A percentile compares a stretch with the other conserved stretches of the same genome.
These are phyloP conservation scores for Siniperca scherzeri DNA, from an alignment of 2,797 vertebrate species.

Conservation along the genomic window DNA sequence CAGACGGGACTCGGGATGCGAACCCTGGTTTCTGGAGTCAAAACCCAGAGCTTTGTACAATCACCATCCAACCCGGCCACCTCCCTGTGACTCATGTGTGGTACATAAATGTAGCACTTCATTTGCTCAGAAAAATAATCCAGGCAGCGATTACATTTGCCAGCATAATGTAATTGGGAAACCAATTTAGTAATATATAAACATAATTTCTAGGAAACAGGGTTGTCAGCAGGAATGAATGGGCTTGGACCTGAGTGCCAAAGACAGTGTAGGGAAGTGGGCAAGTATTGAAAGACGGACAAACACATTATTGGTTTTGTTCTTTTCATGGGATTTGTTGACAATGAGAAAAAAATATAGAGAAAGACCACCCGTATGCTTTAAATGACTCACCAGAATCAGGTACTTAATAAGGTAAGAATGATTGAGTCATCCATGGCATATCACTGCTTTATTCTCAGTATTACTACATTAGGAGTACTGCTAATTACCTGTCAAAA, in stretches of 20 bases:
- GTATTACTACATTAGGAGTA: neutral
- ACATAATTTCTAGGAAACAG: neutral
- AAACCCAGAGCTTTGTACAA: neutral
- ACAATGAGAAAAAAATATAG: neutral
- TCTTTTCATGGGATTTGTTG: constrained; percentile 19
- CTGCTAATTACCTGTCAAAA: constrained; percentile 25
- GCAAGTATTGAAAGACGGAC: neutral
- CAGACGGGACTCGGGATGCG: neutral
- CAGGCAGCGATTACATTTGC: too few species aligned
- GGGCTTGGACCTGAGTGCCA: neutral
- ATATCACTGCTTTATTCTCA: constrained; percentile 1
- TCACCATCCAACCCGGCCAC: neutral
- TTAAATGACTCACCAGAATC: neutral
- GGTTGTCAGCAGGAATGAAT: neutral
- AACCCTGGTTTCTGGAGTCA: neutral
- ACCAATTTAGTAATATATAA: neutral
- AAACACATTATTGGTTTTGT: neutral
- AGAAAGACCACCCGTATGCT: neutral
- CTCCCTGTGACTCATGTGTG: neutral
- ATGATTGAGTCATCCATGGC: neutral
- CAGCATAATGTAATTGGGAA: neutral
- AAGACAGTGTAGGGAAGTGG: neutral
- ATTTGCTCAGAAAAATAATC: neutral
- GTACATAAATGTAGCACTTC: neutral
- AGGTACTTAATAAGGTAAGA: constrained; percentile 1